Conservation (phyloP, 2,888 invertebrate genomes). For the Cryptocheilus praepositus region DNA sequence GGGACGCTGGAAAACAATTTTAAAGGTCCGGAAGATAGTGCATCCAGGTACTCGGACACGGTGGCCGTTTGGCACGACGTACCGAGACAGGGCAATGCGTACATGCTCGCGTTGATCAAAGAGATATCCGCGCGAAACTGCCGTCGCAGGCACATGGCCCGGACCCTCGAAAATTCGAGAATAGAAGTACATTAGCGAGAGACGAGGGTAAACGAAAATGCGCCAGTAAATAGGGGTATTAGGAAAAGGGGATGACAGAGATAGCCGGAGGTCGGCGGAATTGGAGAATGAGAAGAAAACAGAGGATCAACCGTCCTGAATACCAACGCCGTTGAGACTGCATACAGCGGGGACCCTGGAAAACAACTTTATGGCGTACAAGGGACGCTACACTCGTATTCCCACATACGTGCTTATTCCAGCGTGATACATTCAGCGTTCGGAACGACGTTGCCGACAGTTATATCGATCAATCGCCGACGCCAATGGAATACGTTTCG, state of each 20-base stretch:
- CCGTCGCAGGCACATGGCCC: not conserved
- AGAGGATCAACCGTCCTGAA: not conserved
- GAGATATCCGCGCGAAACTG: not conserved
- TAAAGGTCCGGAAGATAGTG: constrained; percentile 26
- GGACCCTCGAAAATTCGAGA: not conserved
- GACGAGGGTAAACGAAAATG: not conserved
- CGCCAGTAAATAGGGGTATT: not conserved
- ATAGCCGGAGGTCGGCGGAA: not conserved
- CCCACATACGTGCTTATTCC: too few species aligned
- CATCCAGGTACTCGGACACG: too few species aligned
- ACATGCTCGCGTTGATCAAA: not conserved
- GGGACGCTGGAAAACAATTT: constrained; percentile 59
- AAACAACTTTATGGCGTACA: too few species aligned
- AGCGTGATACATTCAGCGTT: too few species aligned
- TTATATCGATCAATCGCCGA: too few species aligned
- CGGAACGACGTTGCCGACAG: too few species aligned
- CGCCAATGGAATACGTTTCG: too few species aligned
- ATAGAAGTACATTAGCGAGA: not conserved
- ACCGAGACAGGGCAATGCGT: too few species aligned
- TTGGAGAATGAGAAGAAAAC: not conserved
- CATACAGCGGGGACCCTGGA: too few species aligned
- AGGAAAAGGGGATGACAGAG: not conserved
- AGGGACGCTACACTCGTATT: too few species aligned
- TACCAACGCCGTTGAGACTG: too few species aligned
- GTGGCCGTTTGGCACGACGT: too few species aligned